Evolutionary conservation across 2,113 vertebrate species (phyloP).

Genomic region (Rostratula benghalensis): DNA sequence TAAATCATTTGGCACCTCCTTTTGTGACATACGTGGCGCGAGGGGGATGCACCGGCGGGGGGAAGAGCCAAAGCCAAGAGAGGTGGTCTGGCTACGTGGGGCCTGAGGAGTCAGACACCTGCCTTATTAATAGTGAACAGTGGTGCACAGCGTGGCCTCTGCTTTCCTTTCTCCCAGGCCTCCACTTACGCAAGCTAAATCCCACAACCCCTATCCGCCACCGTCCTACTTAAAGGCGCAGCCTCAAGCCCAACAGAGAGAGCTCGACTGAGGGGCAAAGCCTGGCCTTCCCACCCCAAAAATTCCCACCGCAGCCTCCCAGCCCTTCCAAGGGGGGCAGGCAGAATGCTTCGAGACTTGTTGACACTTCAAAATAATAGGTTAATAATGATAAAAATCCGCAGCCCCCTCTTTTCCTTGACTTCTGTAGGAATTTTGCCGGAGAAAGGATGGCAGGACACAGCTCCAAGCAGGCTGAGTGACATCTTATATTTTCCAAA

Average conservation of each 20-base stretch:
- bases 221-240: neutral
- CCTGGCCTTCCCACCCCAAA: neutral
- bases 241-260: accelerated
- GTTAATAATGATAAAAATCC: constrained; percentile 46
- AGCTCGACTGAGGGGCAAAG: neutral
- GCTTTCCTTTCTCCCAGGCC: neutral
- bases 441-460: neutral
- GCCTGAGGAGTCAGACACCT: neutral
- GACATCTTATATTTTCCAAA: constrained; percentile 45
- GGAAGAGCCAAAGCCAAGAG: neutral
- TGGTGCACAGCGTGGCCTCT: neutral
- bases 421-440: neutral
- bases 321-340: neutral
- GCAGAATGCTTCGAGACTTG: neutral
- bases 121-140: neutral
- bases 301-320: neutral
- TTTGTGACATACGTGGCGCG: neutral
- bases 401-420: neutral
- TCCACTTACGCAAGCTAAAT: neutral
- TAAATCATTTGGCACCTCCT: neutral
- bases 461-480: neutral
- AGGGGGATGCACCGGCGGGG: neutral
- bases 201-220: neutral
- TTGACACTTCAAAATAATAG: constrained; percentile 56
- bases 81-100: neutral